phyloP scores from a whole-genome alignment of 1,140 invertebrate genomes.

The Prorops nasuta region DNA sequence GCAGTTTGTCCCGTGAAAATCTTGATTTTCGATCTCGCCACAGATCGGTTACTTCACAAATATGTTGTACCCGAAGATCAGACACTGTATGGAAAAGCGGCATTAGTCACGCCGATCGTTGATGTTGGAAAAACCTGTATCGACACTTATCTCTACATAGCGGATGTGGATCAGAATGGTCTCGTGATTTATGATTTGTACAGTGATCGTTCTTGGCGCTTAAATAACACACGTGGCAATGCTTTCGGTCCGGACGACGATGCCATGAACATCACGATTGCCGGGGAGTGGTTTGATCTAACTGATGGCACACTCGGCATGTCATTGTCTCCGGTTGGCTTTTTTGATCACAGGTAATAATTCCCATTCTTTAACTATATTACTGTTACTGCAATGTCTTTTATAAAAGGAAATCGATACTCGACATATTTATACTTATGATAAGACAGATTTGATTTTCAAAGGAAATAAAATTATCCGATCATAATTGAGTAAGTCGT shows the following conservation, averaged over 20 bases:
- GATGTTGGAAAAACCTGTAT: conserved; percentile 48
- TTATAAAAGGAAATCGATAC: no score
- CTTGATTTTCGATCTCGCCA: conserved; percentile 59
- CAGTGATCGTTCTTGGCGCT: conserved; percentile 47
- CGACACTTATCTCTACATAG: conserved; percentile 51
- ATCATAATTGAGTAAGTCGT: no score
- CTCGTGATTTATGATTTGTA: conserved; percentile 48
- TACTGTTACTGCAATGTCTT: no score
- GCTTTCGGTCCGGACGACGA: conserved; percentile 49
- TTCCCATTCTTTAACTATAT: no score
- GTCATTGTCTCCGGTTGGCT: conserved; percentile 50
- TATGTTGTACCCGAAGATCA: conserved; percentile 50
- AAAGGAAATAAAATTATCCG: no score
- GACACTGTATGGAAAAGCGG: conserved; percentile 36
- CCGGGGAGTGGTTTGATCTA: conserved; percentile 46
- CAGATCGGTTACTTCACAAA: conserved; percentile 56
- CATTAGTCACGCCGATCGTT: conserved; percentile 49
- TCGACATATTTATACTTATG: no score
- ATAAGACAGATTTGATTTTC: no score
- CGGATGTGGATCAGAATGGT: conserved; percentile 51
- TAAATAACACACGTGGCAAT: conserved; percentile 49
- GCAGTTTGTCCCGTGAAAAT: conserved; percentile 58
- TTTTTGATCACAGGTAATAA: conserved; percentile 44
- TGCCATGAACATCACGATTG: conserved; percentile 49
- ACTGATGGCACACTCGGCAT: conserved; percentile 52